These are phyloP conservation scores for Cremastinae sp. DNA, from an alignment of 2,888 invertebrate genomes.

Conservation along the genomic window DNA sequence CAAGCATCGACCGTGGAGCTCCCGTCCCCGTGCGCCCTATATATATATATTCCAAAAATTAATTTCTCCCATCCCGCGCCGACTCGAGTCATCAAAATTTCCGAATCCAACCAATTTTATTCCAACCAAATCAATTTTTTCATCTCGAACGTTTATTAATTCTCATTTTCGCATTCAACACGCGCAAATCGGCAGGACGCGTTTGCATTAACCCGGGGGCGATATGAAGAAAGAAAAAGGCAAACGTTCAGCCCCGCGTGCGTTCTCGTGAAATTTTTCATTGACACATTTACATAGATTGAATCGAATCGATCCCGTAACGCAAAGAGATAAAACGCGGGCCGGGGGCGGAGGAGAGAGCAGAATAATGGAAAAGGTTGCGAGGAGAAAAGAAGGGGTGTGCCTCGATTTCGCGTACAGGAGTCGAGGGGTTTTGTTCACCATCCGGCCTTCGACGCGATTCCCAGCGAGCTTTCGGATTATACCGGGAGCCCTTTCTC, in stretches of 20 bases:
- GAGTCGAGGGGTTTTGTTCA: conserved; percentile 55
- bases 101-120: too few species aligned
- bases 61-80: too few species aligned
- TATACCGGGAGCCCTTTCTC: too few species aligned
- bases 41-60: not conserved
- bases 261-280: conserved; percentile 22
- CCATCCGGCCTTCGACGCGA: conserved; percentile 55
- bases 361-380: conserved; percentile 15
- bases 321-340: conserved; percentile 49
- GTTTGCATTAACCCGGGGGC: too few species aligned
- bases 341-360: too few species aligned
- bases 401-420: conserved; percentile 56
- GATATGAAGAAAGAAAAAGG: too few species aligned
- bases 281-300: conserved; percentile 56
- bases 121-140: too few species aligned
- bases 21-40: not conserved
- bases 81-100: too few species aligned
- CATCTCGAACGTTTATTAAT: too few species aligned
- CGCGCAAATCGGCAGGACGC: too few species aligned
- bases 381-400: conserved; percentile 31
- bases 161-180: too few species aligned
- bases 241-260: too few species aligned
- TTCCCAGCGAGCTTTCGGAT: conserved; percentile 54
- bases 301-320: conserved; percentile 52
- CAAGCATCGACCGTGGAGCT: not conserved